Base-by-base conservation (phyloP, 2,113 vertebrate genomes). In the Cololabis saira region DNA sequence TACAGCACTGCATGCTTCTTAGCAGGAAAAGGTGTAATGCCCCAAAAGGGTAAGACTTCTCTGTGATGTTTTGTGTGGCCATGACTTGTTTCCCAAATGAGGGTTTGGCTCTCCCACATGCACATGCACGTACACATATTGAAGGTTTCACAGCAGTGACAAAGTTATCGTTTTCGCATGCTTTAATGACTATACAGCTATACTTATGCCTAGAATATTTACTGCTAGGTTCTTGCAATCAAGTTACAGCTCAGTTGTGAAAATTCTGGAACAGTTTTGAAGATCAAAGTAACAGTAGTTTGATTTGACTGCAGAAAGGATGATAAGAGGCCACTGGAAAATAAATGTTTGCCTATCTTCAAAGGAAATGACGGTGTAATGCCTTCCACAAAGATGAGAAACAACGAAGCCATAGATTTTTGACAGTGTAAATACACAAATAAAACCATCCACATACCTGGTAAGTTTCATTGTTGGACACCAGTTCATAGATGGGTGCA, bases 381-480 rank as follows among this genome's bases (percentile, higher is more conserved):
- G 3, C 3, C 2, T 27, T 27, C 24, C 24, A 27, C 24, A 5
- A 27, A 27, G 24, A 27, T 27, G 24, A 27, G 24, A 27, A 27
- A 27, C 24, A 27, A 27, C 24, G 5, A 27, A 27, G 24, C 24
- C 24, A 27, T 12, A 0, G 17, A 17, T 63, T 67, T n/a, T 56
- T 30, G 5, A 41, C 4, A 3, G 19, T 15, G 41, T 45, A 33
- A 41, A 59, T 15, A 42, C 54, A 21, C 22, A 50, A 7, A 41
- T 48, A 43, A 27, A 52, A 24, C 21, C 15, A 0, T 0, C 5
- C 15, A 50, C 80, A 30, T 18, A 98, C 98, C 95, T 96, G 93
- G 84, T 96, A 97, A 5, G 98, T 99, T 82, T 96, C 95, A 12
- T 95, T 95, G 94, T 96, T 97, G 88, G 95, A 95, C 79, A 99